phyloP scores from a whole-genome alignment of 37 sponge, comb jelly and placozoan genomes.

The Bolinopsis microptera region DNA sequence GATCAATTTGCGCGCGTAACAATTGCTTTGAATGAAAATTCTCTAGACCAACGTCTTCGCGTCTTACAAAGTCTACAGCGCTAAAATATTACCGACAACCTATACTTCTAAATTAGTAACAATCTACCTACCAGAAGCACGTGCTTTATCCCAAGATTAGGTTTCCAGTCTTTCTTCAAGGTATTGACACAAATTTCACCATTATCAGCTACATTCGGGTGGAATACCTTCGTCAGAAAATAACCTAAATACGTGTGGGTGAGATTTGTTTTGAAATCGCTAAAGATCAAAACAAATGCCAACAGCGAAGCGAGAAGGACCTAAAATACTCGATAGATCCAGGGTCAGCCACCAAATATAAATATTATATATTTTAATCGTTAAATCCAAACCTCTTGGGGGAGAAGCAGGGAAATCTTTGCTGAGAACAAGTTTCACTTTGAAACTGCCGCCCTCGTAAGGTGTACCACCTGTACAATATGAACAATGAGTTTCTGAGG shows the following conservation, averaged over 20 bases:
- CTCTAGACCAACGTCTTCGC: not conserved
- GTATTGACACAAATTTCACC: conserved; percentile 99
- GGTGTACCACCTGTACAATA: conserved; percentile 81
- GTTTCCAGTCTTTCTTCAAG: conserved; percentile 96
- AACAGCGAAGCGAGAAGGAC: too few relatives aligned
- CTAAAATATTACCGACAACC: not conserved
- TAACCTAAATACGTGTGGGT: conserved; percentile 74
- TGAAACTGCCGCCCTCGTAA: conserved; percentile 87
- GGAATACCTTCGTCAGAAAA: conserved; percentile 96
- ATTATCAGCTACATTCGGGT: conserved; percentile 94
- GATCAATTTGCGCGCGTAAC: not conserved
- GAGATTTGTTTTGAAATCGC: not conserved
- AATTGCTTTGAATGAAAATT: not conserved
- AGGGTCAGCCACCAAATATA: too few relatives aligned
- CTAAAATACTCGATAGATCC: too few relatives aligned
- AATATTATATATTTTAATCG: too few relatives aligned
- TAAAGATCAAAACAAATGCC: not conserved
- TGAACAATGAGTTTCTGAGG: not conserved
- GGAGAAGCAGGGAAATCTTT: conserved; percentile 92
- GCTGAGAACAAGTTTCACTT: conserved; percentile 85
- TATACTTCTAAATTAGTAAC: not conserved
- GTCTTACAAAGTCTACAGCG: not conserved
- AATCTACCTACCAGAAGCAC: conserved; percentile 95
- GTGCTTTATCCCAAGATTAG: conserved; percentile 89
- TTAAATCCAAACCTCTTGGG: conserved; percentile 82